A percentile compares a stretch with the other conserved stretches of the same genome.
phyloP scores from a whole-genome alignment of 37 sponge, comb jelly and placozoan genomes.

The Halisarca cf. caerulea region DNA sequence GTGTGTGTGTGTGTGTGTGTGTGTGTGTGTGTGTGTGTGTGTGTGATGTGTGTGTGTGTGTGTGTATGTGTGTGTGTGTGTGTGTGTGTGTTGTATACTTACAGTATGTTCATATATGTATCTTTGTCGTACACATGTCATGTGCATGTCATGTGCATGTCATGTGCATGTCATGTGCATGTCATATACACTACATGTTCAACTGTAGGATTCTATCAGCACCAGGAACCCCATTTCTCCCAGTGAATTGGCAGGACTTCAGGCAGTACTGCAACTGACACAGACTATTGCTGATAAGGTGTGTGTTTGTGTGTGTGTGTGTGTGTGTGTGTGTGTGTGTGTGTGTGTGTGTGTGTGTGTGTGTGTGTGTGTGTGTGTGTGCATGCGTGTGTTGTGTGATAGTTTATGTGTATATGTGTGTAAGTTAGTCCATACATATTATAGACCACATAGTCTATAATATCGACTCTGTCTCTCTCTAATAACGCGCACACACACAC shows the following conservation, averaged over 20 bases:
- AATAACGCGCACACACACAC: neutral
- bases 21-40: neutral
- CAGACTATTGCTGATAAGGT: conserved; percentile 65
- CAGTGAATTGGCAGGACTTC: conserved; percentile 83
- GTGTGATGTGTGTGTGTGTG: neutral
- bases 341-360: neutral
- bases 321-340: neutral
- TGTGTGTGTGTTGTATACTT: no score
- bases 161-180: neutral
- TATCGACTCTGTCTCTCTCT: neutral
- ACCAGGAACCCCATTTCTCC: conserved; percentile 79
- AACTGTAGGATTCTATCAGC: conserved; percentile 3
- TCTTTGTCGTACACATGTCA: no score
- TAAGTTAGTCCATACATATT: no score
- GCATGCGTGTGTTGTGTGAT: neutral
- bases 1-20: neutral
- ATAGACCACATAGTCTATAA: neutral
- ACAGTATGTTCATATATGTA: no score
- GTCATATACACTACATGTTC: neutral
- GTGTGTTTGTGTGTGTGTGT: neutral
- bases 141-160: no score
- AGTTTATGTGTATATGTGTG: neutral
- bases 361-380: neutral
- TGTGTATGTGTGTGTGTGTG: neutral
- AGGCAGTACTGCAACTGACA: conserved; percentile 73